Evolutionary conservation across 2,888 invertebrate species (phyloP), one percentile per base, ranked within the genome.

Genomic region (Sphaerophoria rueppellii): DNA sequence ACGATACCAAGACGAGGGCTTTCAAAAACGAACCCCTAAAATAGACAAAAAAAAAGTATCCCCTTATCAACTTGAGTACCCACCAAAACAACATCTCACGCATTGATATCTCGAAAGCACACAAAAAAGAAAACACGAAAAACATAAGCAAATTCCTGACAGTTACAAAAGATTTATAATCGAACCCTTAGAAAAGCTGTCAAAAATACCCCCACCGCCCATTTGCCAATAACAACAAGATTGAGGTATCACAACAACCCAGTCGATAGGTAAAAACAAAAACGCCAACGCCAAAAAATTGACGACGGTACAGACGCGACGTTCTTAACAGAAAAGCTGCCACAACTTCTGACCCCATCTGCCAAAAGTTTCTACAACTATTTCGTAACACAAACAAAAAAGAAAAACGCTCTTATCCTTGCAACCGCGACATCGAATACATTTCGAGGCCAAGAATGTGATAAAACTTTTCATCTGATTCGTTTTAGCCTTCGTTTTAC

Each of bases 151-250:
- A 80, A 83, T 80, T 75, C 75, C 55, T 83, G 83, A 79, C 83
- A 83, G 75, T 72, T 80, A 80, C 79, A 83, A 80, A 83, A 83
- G 83, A 83, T 83, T 83, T 83, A 83, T 80, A 83, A 83, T 83
- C 83, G 83, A 83, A 83, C 71, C 80, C 80, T 72, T 61, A 71
- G 75, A 79, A 82, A 61, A 67, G 82, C 79, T 83, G 83, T 83
- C 83, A 80, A 83, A 82, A 83, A 61, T 80, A 61, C 43, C 32
- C 24, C 32, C 72, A 52, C 73, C 58, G 46, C 69, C 57, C 58
- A 9, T 24, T 24, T 24, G 24, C 16, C 40, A 65, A 40, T 34
- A 46, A 50, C 48, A 43, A 48, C n/a, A 14, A 16, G 37, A 58
- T 12, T 54, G 50, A 11, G 73, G 48, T 43, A 40, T 55, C 65